Evolutionary conservation across 2,888 invertebrate species (phyloP).

Genomic region (Protonemura montana): DNA sequence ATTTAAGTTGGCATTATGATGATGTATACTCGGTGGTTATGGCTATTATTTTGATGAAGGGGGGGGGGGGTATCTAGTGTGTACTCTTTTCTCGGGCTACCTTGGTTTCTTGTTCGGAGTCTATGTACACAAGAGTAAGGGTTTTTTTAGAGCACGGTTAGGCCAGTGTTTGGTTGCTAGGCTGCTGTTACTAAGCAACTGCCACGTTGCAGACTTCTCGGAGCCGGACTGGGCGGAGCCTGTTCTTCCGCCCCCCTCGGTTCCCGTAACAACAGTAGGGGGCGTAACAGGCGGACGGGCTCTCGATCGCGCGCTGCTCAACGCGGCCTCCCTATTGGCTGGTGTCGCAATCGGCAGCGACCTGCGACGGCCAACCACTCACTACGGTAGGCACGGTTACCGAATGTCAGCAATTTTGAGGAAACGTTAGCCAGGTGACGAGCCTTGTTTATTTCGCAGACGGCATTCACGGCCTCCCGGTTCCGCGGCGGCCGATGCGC

Average conservation of each 20-base stretch:
- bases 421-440: too few species aligned
- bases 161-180: too few species aligned
- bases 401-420: too few species aligned
- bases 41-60: too few species aligned
- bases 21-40: too few species aligned
- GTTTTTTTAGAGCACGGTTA: too few species aligned
- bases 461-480: slow-evolving; percentile 34
- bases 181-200: too few species aligned
- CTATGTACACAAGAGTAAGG: too few species aligned
- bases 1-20: too few species aligned
- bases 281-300: slow-evolving; percentile 63
- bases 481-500: not conserved
- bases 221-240: slow-evolving; percentile 39
- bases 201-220: slow-evolving; percentile 40
- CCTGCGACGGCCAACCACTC: slow-evolving; percentile 83
- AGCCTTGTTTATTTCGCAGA: slow-evolving; percentile 50
- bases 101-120: too few species aligned
- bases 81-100: too few species aligned
- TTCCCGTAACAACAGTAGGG: slow-evolving; percentile 59
- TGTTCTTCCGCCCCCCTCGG: slow-evolving; percentile 78
- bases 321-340: slow-evolving; percentile 90
- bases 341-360: slow-evolving; percentile 93
- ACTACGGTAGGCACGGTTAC: slow-evolving; percentile 54
- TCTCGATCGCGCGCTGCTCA: slow-evolving; percentile 82
- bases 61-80: too few species aligned